These are phyloP conservation scores for Gadus chalcogrammus DNA, from an alignment of 2,113 vertebrate species.

Conservation along the genomic window DNA sequence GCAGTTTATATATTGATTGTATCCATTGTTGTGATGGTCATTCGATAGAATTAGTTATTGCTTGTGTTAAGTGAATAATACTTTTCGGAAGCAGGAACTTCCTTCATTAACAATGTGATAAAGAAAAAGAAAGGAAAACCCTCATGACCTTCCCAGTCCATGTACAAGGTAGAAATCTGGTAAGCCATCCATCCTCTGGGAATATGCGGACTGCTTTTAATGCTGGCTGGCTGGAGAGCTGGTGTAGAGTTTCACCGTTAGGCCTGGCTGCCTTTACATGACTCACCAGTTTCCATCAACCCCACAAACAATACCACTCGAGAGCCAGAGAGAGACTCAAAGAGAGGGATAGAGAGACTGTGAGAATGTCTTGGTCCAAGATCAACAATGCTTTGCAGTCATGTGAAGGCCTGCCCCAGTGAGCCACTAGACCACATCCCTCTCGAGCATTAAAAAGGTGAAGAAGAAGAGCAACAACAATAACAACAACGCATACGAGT, in stretches of 20 bases:
- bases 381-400: conserved; percentile 7
- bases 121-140: not conserved
- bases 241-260: conserved; percentile 48
- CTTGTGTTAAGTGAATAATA: no score
- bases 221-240: conserved; percentile 22
- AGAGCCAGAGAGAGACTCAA: conserved; percentile 10
- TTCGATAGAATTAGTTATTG: no score
- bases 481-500: not conserved
- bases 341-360: no score
- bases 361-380: not conserved
- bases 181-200: conserved; percentile 15
- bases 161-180: conserved; percentile 12
- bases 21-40: no score
- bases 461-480: not conserved
- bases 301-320: conserved; percentile 26
- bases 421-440: not conserved
- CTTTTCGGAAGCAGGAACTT: not conserved
- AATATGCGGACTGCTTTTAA: conserved; percentile 28
- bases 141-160: conserved; percentile 4
- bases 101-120: not conserved
- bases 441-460: not conserved
- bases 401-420: conserved; percentile 4
- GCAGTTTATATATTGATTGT: no score
- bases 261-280: conserved; percentile 34
- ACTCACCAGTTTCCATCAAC: conserved; percentile 25